These are phyloP conservation scores for Sebastes trivittatus DNA, from an alignment of 2,797 vertebrate species.

Conservation along the genomic window DNA sequence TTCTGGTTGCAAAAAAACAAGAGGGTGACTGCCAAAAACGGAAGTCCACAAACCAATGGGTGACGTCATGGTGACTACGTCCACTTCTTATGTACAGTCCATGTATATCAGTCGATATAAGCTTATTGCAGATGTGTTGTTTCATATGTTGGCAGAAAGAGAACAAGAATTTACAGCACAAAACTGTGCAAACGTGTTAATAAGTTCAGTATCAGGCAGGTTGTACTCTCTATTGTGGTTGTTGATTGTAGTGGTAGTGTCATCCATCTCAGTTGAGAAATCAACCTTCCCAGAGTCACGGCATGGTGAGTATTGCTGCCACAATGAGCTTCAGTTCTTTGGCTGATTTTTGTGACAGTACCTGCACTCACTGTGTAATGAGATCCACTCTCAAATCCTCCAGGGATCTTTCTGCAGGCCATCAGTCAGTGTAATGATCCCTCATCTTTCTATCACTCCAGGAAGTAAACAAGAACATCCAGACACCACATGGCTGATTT, in stretches of 20 bases:
- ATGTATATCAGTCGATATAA: neutral
- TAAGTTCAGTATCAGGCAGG: neutral
- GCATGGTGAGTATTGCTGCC: neutral
- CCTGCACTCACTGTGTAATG: conserved; percentile 17
- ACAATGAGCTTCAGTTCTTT: neutral
- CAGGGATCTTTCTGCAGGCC: conserved; percentile 1
- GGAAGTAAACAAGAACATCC: conserved; percentile 36
- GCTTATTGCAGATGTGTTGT: neutral
- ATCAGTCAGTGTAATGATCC: conserved; percentile 20
- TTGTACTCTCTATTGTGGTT: neutral
- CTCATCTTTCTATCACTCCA: conserved; percentile 9
- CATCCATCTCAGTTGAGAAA: conserved; percentile 14
- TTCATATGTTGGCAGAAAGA: neutral
- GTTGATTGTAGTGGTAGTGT: neutral
- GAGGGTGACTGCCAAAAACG: no score
- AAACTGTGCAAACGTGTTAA: neutral
- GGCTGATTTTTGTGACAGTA: conserved; percentile 16
- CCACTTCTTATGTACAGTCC: no score
- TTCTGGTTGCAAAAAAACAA: no score
- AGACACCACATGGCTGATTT: conserved; percentile 30
- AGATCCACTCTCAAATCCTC: conserved; percentile 27
- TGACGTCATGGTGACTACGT: no score
- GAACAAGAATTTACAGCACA: neutral
- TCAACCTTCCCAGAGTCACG: neutral
- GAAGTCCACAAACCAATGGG: no score